Conservation (phyloP, 2,797 vertebrate genomes). For the Thalassophryne amazonica region DNA sequence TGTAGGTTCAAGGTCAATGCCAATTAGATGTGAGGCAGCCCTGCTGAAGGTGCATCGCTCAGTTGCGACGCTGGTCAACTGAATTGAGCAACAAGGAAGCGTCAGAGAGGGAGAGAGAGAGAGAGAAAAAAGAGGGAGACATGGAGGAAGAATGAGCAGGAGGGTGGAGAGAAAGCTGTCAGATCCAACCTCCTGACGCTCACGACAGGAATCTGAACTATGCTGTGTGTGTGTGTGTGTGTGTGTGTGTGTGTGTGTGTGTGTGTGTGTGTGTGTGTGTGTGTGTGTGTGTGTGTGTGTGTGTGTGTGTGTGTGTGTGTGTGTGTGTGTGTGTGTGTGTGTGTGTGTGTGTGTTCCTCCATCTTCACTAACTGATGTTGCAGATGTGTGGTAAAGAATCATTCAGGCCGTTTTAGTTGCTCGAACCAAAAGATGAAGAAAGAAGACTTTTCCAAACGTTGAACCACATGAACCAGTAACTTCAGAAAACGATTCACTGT, state of each 20-base stretch:
- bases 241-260: background rate
- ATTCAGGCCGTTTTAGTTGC: too few relatives aligned
- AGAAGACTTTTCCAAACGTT: too few relatives aligned
- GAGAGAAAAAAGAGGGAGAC: background rate
- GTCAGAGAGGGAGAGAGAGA: background rate
- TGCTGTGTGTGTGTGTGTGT: background rate
- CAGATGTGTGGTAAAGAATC: too few relatives aligned
- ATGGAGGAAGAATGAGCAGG: background rate
- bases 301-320: too few relatives aligned
- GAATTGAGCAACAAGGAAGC: conserved; percentile 35
- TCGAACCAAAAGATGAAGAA: too few relatives aligned
- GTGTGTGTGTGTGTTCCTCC: background rate
- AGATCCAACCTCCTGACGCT: conserved; percentile 24
- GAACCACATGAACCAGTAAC: too few relatives aligned
- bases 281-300: too few relatives aligned
- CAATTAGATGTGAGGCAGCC: background rate
- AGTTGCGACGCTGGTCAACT: conserved; percentile 74
- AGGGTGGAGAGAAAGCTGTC: background rate
- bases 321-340: background rate
- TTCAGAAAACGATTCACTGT: too few relatives aligned
- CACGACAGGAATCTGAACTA: conserved; percentile 1
- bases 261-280: too few relatives aligned
- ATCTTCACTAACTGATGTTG: background rate
- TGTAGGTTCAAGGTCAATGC: background rate
- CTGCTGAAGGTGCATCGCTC: conserved; percentile 57